Evolutionary conservation across 2,797 vertebrate species (phyloP).

Genomic region (Malacoraja senta): DNA sequence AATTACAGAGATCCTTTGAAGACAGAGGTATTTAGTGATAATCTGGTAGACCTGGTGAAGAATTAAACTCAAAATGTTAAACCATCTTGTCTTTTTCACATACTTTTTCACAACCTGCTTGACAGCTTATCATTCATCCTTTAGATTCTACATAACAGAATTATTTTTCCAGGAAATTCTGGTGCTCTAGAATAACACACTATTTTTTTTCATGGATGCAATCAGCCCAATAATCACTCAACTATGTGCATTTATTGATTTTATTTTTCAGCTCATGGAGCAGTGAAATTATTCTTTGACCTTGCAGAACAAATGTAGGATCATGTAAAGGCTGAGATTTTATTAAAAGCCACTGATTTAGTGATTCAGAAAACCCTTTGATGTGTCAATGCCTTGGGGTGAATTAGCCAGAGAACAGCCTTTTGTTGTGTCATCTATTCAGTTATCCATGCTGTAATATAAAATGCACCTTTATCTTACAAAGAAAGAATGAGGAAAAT

Average conservation of each 20-base stretch:
- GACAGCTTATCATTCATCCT: not conserved
- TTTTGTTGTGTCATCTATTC: not conserved
- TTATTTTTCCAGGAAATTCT: not conserved
- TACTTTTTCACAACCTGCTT: not conserved
- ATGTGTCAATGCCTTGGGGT: not conserved
- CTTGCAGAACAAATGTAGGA: slow-evolving; percentile 16
- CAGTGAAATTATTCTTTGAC: slow-evolving; percentile 28
- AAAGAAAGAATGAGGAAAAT: not conserved
- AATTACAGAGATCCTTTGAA: not conserved
- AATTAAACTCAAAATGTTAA: not conserved
- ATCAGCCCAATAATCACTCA: not conserved
- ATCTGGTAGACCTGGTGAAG: too few species aligned
- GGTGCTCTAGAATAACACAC: slow-evolving; percentile 7
- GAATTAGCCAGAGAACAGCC: not conserved
- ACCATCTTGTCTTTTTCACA: not conserved
- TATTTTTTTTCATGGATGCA: not conserved
- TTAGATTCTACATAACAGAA: not conserved
- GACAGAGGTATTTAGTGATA: not conserved
- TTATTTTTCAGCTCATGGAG: not conserved
- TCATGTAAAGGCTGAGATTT: not conserved
- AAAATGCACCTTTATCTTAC: not conserved
- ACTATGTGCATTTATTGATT: not conserved
- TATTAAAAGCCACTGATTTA: not conserved
- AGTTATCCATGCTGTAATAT: not conserved
- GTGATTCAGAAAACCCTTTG: not conserved